Percentiles rank a stretch among this genome's conserved stretches.
Conservation (phyloP, 1,140 invertebrate species). For the Zaprionus capensis region DNA sequence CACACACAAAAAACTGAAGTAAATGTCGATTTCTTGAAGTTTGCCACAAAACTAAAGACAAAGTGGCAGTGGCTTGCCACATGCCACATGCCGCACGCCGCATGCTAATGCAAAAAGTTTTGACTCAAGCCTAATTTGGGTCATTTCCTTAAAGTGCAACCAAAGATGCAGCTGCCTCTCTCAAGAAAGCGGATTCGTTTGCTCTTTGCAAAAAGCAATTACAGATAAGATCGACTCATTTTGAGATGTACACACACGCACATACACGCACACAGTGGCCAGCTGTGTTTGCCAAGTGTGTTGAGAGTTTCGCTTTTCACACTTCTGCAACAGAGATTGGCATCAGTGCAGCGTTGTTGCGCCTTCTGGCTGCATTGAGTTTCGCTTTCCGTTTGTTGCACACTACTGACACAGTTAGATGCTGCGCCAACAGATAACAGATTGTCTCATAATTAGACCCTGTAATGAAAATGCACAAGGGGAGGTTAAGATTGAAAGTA, state of each 20-base stretch:
- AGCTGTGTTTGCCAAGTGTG: constrained; percentile 69
- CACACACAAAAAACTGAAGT: constrained; percentile 18
- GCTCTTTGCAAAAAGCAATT: constrained; percentile 68
- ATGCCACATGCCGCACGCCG: constrained; percentile 27
- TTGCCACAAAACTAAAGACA: constrained; percentile 62
- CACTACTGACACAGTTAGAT: constrained; percentile 77
- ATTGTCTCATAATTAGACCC: constrained; percentile 11
- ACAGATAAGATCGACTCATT: constrained; percentile 79
- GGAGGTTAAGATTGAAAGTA: neutral
- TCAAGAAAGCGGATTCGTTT: constrained; percentile 47
- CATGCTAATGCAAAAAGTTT: constrained; percentile 75
- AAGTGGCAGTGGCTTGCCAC: constrained; percentile 43
- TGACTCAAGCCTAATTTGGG: constrained; percentile 69
- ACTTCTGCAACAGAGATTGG: constrained; percentile 57
- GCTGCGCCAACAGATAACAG: constrained; percentile 48
- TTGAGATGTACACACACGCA: constrained; percentile 21
- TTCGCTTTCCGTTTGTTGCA: constrained; percentile 75
- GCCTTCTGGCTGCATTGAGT: constrained; percentile 51
- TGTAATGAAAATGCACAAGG: neutral
- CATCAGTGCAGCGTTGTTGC: constrained; percentile 24
- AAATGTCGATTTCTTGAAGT: constrained; percentile 72
- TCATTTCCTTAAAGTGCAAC: constrained; percentile 77
- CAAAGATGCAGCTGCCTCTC: constrained; percentile 35
- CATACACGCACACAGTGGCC: neutral
- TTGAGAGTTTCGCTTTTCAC: constrained; percentile 76